These are phyloP conservation scores for Dicentrarchus labrax DNA, from an alignment of 2,113 vertebrate genomes.

Conservation along the genomic window DNA sequence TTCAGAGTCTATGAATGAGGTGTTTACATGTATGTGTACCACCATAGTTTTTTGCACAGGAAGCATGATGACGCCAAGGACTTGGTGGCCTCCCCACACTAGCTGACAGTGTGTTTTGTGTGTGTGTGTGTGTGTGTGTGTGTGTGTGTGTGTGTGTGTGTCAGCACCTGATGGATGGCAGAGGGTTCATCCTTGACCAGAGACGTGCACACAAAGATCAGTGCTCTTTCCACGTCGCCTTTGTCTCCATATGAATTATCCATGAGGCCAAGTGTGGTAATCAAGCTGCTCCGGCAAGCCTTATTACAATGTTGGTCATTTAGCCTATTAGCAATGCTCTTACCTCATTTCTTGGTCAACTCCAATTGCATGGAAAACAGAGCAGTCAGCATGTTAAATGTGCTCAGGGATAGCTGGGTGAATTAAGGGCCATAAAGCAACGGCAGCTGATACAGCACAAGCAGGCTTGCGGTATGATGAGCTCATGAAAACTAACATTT, in stretches of 20 bases:
- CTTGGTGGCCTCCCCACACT: constrained; percentile 44
- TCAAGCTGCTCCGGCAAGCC: constrained; percentile 75
- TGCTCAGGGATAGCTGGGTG: constrained; percentile 58
- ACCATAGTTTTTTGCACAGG: constrained; percentile 54
- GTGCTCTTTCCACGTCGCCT: constrained; percentile 69
- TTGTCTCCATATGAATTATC: constrained; percentile 84
- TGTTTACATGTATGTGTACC: constrained; percentile 36
- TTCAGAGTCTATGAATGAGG: constrained; percentile 46
- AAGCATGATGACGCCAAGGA: constrained; percentile 57
- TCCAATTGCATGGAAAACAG: constrained; percentile 82
- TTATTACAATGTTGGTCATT: constrained; percentile 78
- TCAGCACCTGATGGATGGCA: constrained; percentile 42
- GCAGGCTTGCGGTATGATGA: constrained; percentile 49
- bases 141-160: constrained; percentile 11
- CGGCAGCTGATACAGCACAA: constrained; percentile 66
- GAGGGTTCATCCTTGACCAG: constrained; percentile 57
- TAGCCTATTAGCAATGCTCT: constrained; percentile 79
- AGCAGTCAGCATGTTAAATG: constrained; percentile 80
- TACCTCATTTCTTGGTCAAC: constrained; percentile 85
- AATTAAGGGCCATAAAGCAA: constrained; percentile 74
- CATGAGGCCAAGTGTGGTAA: constrained; percentile 78
- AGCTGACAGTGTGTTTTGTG: constrained; percentile 14
- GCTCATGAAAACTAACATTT: constrained; percentile 70
- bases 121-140: not conserved
- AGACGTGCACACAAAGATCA: constrained; percentile 66